phyloP scores from a whole-genome alignment of 2,113 vertebrate genomes.

The Lagopus leucura region DNA sequence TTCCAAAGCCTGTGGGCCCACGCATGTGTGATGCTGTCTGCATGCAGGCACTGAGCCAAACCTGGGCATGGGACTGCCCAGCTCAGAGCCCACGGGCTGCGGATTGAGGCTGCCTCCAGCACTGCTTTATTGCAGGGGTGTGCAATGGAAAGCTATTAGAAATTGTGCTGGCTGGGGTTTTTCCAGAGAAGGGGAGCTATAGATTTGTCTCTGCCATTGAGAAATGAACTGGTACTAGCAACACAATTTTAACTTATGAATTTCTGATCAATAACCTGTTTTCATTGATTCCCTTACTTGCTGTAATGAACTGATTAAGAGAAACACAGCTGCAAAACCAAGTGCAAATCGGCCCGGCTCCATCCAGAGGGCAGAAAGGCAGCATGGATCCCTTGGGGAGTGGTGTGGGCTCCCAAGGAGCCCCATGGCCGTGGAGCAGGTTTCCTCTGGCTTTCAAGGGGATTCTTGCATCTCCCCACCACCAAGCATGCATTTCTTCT shows the following conservation, averaged over 20 bases:
- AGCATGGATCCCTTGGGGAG: fast-evolving
- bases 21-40: neutral
- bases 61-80: neutral
- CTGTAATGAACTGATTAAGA: neutral
- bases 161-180: fast-evolving
- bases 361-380: neutral
- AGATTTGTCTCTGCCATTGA: neutral
- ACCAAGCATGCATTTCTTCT: fast-evolving
- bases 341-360: fast-evolving
- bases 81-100: neutral
- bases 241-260: neutral
- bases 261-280: neutral
- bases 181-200: neutral
- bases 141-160: fast-evolving
- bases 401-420: neutral
- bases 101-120: neutral
- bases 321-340: neutral
- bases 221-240: neutral
- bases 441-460: fast-evolving
- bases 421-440: neutral
- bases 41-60: neutral
- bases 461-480: neutral
- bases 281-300: neutral
- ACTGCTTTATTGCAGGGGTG: neutral
- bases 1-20: too few species aligned